Evolutionary conservation across 2,113 vertebrate genomes (phyloP), one percentile per base, ranked within the genome.

Genomic region (Carassius carassius): DNA sequence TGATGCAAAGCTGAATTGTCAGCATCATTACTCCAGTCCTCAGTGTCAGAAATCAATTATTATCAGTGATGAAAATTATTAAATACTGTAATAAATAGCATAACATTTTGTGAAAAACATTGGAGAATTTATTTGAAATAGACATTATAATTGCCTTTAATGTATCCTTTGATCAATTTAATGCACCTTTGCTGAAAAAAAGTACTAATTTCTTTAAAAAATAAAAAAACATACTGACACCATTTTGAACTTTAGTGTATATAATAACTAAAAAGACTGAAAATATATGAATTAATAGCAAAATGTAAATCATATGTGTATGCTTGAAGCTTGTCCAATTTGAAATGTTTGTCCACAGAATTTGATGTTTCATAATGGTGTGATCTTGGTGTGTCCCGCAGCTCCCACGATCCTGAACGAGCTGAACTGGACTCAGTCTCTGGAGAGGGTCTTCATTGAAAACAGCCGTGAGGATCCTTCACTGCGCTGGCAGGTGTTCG

Each of bases 401-500:
- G 98, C 98, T 73, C 98, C 98, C 0, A 94, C 98, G 77, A 99
- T 99, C 90, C 95, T 99, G 32, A 99, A 99, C 0, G 98, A 99
- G 91, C 92, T 99, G 84, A 99, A 98, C 94, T 99, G 98, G 98
- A 99, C 98, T 0, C 97, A 98, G 87, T 95, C 96, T 0, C 92
- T 99, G 92, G 98, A 99, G 92, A 94, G 96, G 0, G 96, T 98
- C 35, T 99, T 99, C 91, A 97, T 97, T 0, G 96, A 98, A 86
- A 99, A 99, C 91, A 93, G 95, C 0, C 94, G 95, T 67, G 97
- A 96, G 60, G 98, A 99, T 92, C 96, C 96, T 72, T 97, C 97
- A 0, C 93, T 99, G 88, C 95, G 98, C 81, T 99, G 98, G 97
- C 98, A 99, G 94, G 97, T 97, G 85, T 99, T 99, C 0, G 98